Base-by-base conservation (phyloP, 2,113 vertebrate species). In the Phyllostomus hastatus region DNA sequence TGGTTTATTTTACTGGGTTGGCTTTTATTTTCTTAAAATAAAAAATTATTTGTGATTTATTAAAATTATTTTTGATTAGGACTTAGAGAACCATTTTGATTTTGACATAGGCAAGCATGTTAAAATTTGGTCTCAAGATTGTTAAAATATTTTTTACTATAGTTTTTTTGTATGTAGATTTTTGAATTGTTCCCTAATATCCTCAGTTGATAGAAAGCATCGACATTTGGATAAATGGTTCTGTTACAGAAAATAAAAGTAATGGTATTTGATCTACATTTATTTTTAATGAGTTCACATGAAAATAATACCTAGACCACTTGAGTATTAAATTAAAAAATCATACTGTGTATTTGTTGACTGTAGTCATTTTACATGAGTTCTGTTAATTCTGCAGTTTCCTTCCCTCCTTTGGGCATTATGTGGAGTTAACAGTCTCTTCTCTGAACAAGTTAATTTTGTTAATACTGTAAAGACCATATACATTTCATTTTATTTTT, bases 1-100 rank as follows among this genome's bases (percentile, higher is more conserved):
- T 95, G 79, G 19, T 89, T 88, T 80, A 76, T 88, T 96, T 88
- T 95, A 15, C 38, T 87, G 90, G 14, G 22, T 91, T 86, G 50
- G 12, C 22, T 89, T 94, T 94, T 95, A 67, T 35, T 93, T 61
- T 59, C 54, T 50, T 80, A 69, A 57, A 86, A 28, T 82, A 78
- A 69, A 69, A 69, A 69, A 9, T 19, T n/a, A 69, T 20, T 69
- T 69, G 66, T 33, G 64, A n/a, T 67, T 67, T n/a, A 67, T 67
- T 67, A 66, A 66, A n/a, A 35, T 87, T 93, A 48, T 78, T n/a
- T 76, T 24, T 95, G n/a, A 92, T 82, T 73, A 52, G 14, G 19
- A 5, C 20, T 91, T 85, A 76, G 28, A 35, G 33, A 61, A 76
- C 14, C 46, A 64, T 85, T 92, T 93, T 91, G 19, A 48, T 73